Conservation (phyloP, 2,113 vertebrate species). For the Elgaria multicarinata region DNA sequence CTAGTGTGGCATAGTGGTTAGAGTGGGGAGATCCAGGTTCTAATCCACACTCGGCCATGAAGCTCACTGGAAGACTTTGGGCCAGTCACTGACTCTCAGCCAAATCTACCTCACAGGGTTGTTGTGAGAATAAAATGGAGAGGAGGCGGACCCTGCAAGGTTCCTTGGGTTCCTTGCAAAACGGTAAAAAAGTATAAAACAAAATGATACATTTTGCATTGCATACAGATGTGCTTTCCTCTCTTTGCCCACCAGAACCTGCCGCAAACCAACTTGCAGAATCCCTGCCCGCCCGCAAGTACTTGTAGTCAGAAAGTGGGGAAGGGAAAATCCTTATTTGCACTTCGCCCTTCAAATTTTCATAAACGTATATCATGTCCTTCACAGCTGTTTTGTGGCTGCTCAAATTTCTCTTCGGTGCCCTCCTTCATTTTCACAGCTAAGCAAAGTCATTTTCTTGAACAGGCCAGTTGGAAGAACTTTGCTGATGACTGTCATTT, state of each 20-base stretch:
- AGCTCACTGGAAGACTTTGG: too few relatives aligned
- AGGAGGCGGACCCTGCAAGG: too few relatives aligned
- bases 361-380: not conserved
- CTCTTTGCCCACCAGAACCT: not conserved
- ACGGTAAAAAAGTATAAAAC: not conserved
- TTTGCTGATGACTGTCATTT: constrained; percentile 14
- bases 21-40: too few relatives aligned
- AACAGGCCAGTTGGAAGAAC: not conserved
- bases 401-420: not conserved
- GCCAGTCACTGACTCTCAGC: too few relatives aligned
- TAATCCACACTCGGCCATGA: too few relatives aligned
- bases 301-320: not conserved
- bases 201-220: too few relatives aligned
- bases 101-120: too few relatives aligned
- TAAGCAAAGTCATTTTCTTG: constrained; percentile 1
- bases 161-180: too few relatives aligned
- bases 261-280: not conserved
- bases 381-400: not conserved
- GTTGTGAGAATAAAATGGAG: too few relatives aligned
- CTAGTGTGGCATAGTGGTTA: too few relatives aligned
- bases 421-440: constrained; percentile 23
- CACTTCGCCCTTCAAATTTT: not conserved
- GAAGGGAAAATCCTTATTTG: not conserved
- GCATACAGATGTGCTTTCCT: not conserved
- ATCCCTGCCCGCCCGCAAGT: not conserved